Evolutionary conservation across 2,797 vertebrate species (phyloP), one percentile per base, ranked within the genome.

Genomic region (Sardinella longiceps): DNA sequence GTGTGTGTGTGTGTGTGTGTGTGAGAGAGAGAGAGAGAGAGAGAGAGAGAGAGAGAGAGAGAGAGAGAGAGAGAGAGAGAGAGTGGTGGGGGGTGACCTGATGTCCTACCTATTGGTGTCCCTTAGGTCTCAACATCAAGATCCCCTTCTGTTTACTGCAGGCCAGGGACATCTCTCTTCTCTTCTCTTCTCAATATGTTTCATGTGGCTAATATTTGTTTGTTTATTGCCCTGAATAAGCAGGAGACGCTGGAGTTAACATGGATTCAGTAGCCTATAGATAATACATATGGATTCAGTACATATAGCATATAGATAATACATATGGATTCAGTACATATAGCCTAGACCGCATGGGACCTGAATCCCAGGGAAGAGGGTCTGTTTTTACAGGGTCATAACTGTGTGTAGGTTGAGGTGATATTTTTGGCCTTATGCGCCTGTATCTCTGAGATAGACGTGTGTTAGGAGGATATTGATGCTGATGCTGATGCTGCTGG

Each of bases 41-140:
- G n/a, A n/a, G n/a, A n/a, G n/a, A n/a, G n/a, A n/a, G n/a, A n/a
- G n/a, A n/a, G n/a, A n/a, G n/a, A n/a, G n/a, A n/a, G n/a, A n/a
- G n/a, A n/a, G n/a, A n/a, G n/a, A n/a, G n/a, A n/a, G n/a, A n/a
- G n/a, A n/a, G n/a, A n/a, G n/a, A n/a, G n/a, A n/a, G n/a, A n/a
- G n/a, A n/a, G n/a, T n/a, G n/a, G n/a, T n/a, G 2, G 83, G 86
- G 86, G 77, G 81, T 90, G 89, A 89, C 88, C 86, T 90, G 82
- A 88, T 77, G 70, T 23, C 70, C 70, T 39, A 77, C 18, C 70
- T 77, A 77, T 77, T 77, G 43, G 70, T 77, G 70, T 77, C 82
- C 82, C 45, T 50, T 80, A 84, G 83, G 82, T 58, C 82, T 81
- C 85, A 87, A 86, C 81, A 85, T 84, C 80, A 87, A 74, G 70